Conservation (phyloP, 2,888 invertebrate genomes). For the Phengaris alcon region DNA sequence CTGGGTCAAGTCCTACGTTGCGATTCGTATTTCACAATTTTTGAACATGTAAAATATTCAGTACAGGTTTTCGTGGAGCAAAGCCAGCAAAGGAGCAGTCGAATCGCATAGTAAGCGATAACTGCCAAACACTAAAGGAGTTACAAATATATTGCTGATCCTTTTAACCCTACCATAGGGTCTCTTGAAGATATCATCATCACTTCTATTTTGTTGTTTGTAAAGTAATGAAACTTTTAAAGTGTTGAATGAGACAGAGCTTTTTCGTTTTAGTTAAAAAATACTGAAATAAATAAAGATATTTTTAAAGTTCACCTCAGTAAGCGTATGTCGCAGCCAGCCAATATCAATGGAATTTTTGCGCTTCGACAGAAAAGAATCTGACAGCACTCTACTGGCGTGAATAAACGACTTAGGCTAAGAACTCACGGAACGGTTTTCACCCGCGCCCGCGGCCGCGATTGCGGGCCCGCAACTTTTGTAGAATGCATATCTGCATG, state of each 20-base stretch:
- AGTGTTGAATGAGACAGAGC: too few species aligned
- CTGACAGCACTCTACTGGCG: neutral
- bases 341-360: constrained; percentile 13
- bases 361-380: neutral
- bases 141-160: too few species aligned
- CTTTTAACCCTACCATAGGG: too few species aligned
- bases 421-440: too few species aligned
- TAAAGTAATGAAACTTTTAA: too few species aligned
- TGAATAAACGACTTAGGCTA: neutral
- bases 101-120: too few species aligned
- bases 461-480: too few species aligned
- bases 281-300: neutral
- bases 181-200: too few species aligned
- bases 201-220: too few species aligned
- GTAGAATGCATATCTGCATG: too few species aligned
- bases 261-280: neutral
- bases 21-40: neutral
- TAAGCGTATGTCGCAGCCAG: neutral
- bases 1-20: neutral
- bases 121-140: too few species aligned
- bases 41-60: neutral
- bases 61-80: neutral
- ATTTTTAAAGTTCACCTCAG: neutral
- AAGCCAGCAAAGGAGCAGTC: neutral
- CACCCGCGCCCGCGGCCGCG: too few species aligned